Evolutionary conservation across 2,797 vertebrate genomes (phyloP), one percentile per base, ranked within the genome.

Genomic region (Anisognathus igniventris): DNA sequence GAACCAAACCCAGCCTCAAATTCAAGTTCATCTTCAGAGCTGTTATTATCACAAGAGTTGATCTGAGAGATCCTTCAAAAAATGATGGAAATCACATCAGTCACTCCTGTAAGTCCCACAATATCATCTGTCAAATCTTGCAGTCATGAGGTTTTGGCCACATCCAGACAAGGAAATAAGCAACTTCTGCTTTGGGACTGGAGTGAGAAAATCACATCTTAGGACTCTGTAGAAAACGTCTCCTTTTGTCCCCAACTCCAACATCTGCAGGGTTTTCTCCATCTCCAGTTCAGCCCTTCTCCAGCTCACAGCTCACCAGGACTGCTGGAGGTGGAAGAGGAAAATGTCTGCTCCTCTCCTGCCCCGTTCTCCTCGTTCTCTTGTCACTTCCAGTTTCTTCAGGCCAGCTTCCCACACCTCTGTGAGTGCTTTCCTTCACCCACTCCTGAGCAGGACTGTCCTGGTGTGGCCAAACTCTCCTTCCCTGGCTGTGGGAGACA

Each of bases 1-100:
- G 88, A 93, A 91, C 58, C 37, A 74, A 88, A 92, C 50, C n/a
- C 24, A 71, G 70, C 60, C 76, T 86, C 66, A 81, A 80, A 96
- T 73, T 53, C 50, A 25, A 56, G 75, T 88, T 88, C 68, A 42
- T 70, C 62, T 66, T 70, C 82, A 53, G 31, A 0, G 2, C 47
- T 73, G 51, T 75, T 71, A 15, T 76, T 90, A 61, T 61, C 60
- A 12, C 18, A 37, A 35, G 68, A 75, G 61, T 14, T 74, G 58
- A 65, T 91, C 72, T 42, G 47, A 67, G 45, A 89, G 39, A 74
- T 78, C 44, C 57, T 88, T 65, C 45, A 62, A 39, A 66, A 87
- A 85, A 27, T 0, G 1, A 65, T 42, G 86, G 68, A 64, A 89
- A 54, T 53, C 51, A 84, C 76, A 56, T 10, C 73, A 71, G 37